phyloP scores from a whole-genome alignment of 2,797 vertebrate species.

The Characodon lateralis region DNA sequence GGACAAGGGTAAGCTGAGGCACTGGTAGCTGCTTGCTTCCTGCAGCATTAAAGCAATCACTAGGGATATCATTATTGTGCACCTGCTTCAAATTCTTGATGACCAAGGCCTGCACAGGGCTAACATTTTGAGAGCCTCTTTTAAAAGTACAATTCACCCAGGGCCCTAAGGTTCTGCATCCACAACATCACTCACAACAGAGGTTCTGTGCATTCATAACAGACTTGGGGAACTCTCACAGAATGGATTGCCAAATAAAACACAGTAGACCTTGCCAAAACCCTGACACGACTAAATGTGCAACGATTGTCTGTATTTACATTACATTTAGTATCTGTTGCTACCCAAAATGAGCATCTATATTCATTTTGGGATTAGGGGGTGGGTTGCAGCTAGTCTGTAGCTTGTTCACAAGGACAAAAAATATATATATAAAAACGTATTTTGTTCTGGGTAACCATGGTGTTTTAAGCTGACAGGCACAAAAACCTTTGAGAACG shows the following conservation, averaged over 20 bases:
- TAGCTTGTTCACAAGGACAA: background rate
- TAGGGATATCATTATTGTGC: background rate
- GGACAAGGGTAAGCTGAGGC: background rate
- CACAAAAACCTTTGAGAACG: background rate
- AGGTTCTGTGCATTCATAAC: background rate
- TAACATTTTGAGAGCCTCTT: background rate
- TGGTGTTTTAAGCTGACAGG: constrained; percentile 19
- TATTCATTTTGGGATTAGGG: background rate
- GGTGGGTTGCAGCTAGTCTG: background rate
- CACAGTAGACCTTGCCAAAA: background rate
- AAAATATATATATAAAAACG: background rate
- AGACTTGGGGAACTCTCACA: background rate
- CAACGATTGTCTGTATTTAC: background rate
- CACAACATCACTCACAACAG: background rate
- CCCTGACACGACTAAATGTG: background rate
- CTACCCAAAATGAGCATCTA: background rate
- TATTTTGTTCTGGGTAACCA: background rate
- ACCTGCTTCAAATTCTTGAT: background rate
- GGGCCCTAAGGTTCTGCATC: background rate
- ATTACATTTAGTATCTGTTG: background rate
- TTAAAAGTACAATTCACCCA: background rate
- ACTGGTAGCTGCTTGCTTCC: background rate
- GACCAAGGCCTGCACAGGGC: background rate
- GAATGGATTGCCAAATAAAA: background rate
- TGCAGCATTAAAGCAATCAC: background rate